Evolutionary conservation across 2,888 invertebrate genomes (phyloP), one percentile per base, ranked within the genome.

Genomic region (Aproaerema taeniolella): DNA sequence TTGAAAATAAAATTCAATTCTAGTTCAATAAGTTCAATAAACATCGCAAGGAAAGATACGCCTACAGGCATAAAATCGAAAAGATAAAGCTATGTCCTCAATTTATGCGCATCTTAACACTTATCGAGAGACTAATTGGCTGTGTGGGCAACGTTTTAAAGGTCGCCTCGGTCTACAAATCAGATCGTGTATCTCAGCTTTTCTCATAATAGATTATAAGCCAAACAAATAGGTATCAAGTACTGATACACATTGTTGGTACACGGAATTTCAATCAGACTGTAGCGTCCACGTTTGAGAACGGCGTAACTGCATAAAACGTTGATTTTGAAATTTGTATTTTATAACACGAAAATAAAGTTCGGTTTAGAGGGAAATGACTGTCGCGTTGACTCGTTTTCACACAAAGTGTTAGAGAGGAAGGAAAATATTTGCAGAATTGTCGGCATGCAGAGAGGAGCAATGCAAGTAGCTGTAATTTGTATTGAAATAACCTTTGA

Each of bases 241-340:
- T 69, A 61, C 63, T 58, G 66, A 70, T 76, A 73, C 72, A 81
- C 78, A 79, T 72, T 75, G 80, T 72, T 71, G 68, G 72, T 76
- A 83, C 85, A 86, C 62, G 83, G 85, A 86, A 85, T 85, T 83
- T 86, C 85, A 86, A 86, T 86, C 85, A 85, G 75, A 61, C 61
- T 53, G 31, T 46, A 35, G 13, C 12, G 7, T 13, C 12, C 15
- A 11, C 31, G 11, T 5, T 16, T 28, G 35, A 32, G 26, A 58
- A 59, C 26, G 45, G 36, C 47, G 44, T 43, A 61, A 58, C 42
- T 47, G 14, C 8, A 20, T 3, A 9, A 1, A 1, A 10, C 1
- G 7, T 10, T 37, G 8, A 58, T 38, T 59, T 43, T 55, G 11
- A 31, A 12, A 11, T 49, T 42, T 55, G 26, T 43, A 0, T 4